Evolutionary conservation across 2,888 invertebrate species (phyloP).

Genomic region (Pedicia rivosa): DNA sequence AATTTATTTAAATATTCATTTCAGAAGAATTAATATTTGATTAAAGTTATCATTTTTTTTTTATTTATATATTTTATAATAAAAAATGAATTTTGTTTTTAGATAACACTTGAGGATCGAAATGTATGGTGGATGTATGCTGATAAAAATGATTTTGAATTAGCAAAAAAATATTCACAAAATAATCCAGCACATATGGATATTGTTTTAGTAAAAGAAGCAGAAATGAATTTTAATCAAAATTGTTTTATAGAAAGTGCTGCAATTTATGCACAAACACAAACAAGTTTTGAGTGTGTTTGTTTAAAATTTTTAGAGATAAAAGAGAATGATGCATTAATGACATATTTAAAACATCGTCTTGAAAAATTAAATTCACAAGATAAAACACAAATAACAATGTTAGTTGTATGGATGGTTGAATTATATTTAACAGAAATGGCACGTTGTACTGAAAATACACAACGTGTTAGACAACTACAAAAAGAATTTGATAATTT

Average conservation of each 20-base stretch:
- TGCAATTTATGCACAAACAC: conserved; percentile 73
- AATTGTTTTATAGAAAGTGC: conserved; percentile 73
- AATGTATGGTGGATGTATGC: conserved; percentile 83
- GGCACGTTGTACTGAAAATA: conserved; percentile 32
- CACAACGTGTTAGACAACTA: conserved; percentile 34
- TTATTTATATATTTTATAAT: not conserved
- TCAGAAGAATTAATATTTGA: not conserved
- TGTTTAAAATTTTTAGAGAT: conserved; percentile 79
- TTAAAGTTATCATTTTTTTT: too few species aligned
- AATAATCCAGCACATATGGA: conserved; percentile 69
- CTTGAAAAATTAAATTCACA: conserved; percentile 49
- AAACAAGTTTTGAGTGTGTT: conserved; percentile 86
- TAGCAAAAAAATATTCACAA: conserved; percentile 71
- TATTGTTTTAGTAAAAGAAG: conserved; percentile 73
- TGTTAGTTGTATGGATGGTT: conserved; percentile 88
- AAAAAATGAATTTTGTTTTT: not conserved
- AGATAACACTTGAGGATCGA: conserved; percentile 53
- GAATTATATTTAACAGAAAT: conserved; percentile 84
- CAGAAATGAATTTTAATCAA: conserved; percentile 65
- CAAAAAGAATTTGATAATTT: conserved; percentile 69
- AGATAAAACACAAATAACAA: conserved; percentile 78
- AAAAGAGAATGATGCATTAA: conserved; percentile 69
- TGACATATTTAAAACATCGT: conserved; percentile 73
- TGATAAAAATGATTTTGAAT: conserved; percentile 67
- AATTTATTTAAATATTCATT: not conserved